Percentiles rank a stretch among this genome's conserved stretches.
Evolutionary conservation across 1,140 invertebrate species (phyloP).

Genomic region (Lysiphlebus fabarum): DNA sequence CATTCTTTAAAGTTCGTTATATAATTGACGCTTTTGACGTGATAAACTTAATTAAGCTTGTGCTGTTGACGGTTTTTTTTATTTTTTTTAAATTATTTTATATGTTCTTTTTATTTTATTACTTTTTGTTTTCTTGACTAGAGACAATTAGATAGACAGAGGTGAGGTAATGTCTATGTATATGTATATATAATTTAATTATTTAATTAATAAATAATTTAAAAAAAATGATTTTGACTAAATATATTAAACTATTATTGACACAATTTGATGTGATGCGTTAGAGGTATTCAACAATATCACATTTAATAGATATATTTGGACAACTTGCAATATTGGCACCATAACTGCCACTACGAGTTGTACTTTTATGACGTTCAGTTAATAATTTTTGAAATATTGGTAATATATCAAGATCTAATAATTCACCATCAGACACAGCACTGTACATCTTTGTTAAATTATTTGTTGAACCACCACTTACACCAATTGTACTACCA

Average conservation of each 20-base stretch:
- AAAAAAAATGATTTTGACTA: too few species aligned
- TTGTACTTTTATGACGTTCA: slow-evolving; percentile 71
- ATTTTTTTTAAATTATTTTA: too few species aligned
- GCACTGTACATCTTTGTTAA: slow-evolving; percentile 69
- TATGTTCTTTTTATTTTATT: too few species aligned
- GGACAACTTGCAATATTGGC: slow-evolving; percentile 85
- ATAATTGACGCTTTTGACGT: slow-evolving; percentile 25
- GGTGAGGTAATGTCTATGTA: too few species aligned
- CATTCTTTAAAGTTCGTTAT: not conserved
- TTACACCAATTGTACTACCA: slow-evolving; percentile 36
- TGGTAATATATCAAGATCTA: slow-evolving; percentile 79
- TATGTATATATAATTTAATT: not conserved
- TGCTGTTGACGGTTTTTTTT: not conserved
- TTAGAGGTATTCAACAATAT: slow-evolving; percentile 91
- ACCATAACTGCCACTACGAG: slow-evolving; percentile 59
- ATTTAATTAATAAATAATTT: not conserved
- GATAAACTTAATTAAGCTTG: slow-evolving; percentile 5
- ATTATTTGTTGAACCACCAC: slow-evolving; percentile 44
- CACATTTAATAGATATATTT: slow-evolving; percentile 92
- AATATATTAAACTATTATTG: too few species aligned
- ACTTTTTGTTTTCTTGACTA: too few species aligned
- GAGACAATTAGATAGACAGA: too few species aligned
- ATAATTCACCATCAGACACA: slow-evolving; percentile 78
- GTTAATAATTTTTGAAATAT: slow-evolving; percentile 88
- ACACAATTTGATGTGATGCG: slow-evolving; percentile 17